phyloP scores from a whole-genome alignment of 2,797 vertebrate species.

The Mycteria americana region DNA sequence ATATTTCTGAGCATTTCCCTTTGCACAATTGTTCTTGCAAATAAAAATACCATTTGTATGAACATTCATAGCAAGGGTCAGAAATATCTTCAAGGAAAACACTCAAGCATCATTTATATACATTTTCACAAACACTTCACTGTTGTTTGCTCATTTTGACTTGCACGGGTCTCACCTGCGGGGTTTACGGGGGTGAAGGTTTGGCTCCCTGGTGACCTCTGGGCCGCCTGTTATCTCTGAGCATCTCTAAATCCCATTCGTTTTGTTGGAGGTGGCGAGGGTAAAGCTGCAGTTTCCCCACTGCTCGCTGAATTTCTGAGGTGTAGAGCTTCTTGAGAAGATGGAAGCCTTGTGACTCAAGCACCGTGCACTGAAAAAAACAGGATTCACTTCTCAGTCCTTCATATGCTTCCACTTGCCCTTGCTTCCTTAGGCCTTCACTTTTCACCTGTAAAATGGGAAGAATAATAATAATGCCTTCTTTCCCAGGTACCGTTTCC shows the following conservation, averaged over 20 bases:
- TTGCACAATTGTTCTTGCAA: neutral
- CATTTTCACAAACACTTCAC: neutral
- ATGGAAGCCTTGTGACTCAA: neutral
- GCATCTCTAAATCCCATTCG: neutral
- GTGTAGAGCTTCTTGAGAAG: neutral
- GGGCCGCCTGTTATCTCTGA: neutral
- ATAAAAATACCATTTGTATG: neutral
- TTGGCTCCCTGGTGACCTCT: neutral
- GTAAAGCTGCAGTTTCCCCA: neutral
- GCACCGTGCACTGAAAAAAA: rapidly evolving
- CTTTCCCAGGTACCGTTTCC: neutral
- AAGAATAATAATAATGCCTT: neutral
- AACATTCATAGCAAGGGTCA: neutral
- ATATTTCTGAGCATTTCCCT: neutral
- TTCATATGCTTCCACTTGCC: neutral
- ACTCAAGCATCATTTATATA: neutral
- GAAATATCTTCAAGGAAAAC: neutral
- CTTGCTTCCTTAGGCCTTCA: neutral
- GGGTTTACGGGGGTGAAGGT: neutral
- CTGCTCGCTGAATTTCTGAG: neutral
- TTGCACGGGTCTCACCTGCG: rapidly evolving
- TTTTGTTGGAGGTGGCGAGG: neutral
- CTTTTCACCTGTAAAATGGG: neutral
- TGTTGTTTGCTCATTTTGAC: neutral
- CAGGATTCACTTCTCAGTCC: neutral